Evolutionary conservation across 2,888 invertebrate genomes (phyloP).

Genomic region (Drepanosiphum platanoidis): DNA sequence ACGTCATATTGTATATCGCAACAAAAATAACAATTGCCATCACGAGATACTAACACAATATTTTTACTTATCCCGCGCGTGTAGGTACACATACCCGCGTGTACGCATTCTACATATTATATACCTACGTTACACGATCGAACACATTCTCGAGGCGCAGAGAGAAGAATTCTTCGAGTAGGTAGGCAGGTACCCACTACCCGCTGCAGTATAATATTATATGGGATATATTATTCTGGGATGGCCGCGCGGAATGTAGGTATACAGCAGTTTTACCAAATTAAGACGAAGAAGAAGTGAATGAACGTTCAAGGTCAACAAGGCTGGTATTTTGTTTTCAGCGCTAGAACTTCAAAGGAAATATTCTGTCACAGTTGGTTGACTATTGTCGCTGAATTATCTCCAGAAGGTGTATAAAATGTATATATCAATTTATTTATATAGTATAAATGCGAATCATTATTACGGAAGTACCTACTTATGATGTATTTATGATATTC

Average conservation of each 20-base stretch:
- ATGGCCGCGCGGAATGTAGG: constrained; percentile 7
- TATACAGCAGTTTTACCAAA: constrained; percentile 57
- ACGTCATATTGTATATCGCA: constrained; percentile 8
- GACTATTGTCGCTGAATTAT: constrained; percentile 50
- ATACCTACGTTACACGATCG: not conserved
- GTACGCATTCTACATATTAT: not conserved
- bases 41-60: not conserved
- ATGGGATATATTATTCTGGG: not conserved
- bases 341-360: constrained; percentile 54
- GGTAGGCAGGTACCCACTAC: not conserved
- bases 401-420: not conserved
- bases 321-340: constrained; percentile 33
- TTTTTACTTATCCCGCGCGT: not conserved
- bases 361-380: constrained; percentile 57
- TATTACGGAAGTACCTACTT: constrained; percentile 35
- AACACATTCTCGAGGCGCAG: not conserved
- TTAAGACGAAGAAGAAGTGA: constrained; percentile 58
- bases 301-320: constrained; percentile 60
- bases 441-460: constrained; percentile 7
- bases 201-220: not conserved
- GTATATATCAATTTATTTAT: no score
- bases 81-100: no score
- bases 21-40: no score
- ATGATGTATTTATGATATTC: constrained; percentile 3
- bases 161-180: constrained; percentile 22